Base-by-base conservation (phyloP, 1,140 invertebrate genomes). In the Tribolium madens region DNA sequence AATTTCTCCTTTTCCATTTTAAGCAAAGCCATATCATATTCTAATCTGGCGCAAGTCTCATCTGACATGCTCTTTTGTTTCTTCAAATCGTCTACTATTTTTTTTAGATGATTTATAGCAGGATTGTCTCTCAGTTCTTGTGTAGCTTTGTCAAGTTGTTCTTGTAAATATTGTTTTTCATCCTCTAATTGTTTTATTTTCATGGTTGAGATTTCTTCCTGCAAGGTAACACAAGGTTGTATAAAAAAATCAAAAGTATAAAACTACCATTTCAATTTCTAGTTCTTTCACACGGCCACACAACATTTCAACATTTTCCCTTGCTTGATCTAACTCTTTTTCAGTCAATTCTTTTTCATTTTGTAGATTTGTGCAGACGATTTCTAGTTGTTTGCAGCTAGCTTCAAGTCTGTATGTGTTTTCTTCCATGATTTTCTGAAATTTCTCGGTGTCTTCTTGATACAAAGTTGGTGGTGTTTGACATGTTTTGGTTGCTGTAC, bases 1-100 rank as follows among this genome's bases (percentile, higher is more conserved):
- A 81, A 83, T 69, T 86, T 86, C 31, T 86, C 84, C 52, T 80
- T 83, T 73, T 86, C 85, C 53, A 84, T 80, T 15, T 80, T 79
- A n/a, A 73, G 50, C 13, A 85, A 15, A 9, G 77, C 78, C 33
- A 86, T 52, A 68, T 85, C 76, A 74, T 84, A 82, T 64, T 82
- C 80, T 12, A 86, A 50, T 21, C 71, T 75, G 5, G 52, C 47
- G 31, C 71, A 80, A 57, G 84, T 81, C 57, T 79, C 75, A 52
- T 84, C 82, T 10, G 79, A 12, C 6, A 42, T 31, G 14, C 12
- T 21, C 75, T 85, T 84, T 10, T 80, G 70, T 52, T 80, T 76
- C 72, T 83, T 80, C 15, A 86, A 71, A 10, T 84, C 80, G 26
- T 78, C 36, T n/a, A 84, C 73, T 17, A 80, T 33, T 17, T 52